Conservation (phyloP, 92 coral and sea anemone genomes). For the Zoanthus sociatus region DNA sequence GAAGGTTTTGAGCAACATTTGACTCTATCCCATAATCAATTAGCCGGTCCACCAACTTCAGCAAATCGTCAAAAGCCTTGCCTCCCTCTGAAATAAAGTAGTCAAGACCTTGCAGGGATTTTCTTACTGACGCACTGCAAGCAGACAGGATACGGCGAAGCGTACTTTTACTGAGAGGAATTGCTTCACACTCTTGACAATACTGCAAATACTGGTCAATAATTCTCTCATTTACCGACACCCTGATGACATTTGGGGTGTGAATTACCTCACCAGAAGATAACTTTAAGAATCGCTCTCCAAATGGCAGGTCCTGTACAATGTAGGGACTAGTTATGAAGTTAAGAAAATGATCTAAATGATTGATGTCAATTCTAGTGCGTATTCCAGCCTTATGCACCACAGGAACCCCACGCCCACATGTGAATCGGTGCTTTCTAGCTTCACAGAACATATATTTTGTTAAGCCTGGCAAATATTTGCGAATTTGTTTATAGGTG, state of each 20-base stretch:
- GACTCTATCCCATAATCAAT: constrained; percentile 54
- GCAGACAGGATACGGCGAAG: constrained; percentile 56
- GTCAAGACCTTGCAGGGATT: constrained; percentile 70
- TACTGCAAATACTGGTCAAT: constrained; percentile 58
- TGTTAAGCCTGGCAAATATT: background rate
- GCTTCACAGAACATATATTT: constrained; percentile 46
- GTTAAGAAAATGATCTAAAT: constrained; percentile 39
- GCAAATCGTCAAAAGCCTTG: constrained; percentile 68
- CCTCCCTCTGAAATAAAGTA: constrained; percentile 25
- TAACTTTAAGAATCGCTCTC: constrained; percentile 7
- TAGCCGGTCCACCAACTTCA: constrained; percentile 43
- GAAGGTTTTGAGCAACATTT: constrained; percentile 11
- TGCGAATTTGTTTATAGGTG: background rate
- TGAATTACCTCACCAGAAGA: constrained; percentile 8
- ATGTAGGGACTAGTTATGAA: constrained; percentile 38
- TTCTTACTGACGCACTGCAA: constrained; percentile 65
- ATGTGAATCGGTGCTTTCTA: constrained; percentile 31
- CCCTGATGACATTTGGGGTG: constrained; percentile 67
- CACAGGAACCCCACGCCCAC: constrained; percentile 34
- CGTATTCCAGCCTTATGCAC: constrained; percentile 20
- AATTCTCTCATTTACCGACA: constrained; percentile 47
- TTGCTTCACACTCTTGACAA: constrained; percentile 46
- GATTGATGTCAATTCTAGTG: constrained; percentile 5
- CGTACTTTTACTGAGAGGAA: constrained; percentile 54
- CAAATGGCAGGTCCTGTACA: constrained; percentile 47